These are phyloP conservation scores for Trogon melanurus DNA, from an alignment of 2,113 vertebrate genomes.

Conservation along the genomic window DNA sequence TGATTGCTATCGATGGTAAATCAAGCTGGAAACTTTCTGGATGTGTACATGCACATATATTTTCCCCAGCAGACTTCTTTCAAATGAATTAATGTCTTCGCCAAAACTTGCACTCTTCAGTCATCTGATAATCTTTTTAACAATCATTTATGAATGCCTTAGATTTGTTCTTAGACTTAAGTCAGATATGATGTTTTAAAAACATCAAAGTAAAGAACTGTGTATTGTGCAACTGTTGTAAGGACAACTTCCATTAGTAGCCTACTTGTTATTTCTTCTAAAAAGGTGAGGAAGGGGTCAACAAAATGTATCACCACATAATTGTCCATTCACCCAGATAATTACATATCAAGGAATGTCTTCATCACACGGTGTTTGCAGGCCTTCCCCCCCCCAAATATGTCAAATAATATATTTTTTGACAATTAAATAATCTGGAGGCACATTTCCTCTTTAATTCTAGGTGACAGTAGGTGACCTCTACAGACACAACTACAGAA, in stretches of 20 bases:
- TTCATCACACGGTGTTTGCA: conserved; percentile 31
- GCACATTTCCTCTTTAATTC: conserved; percentile 51
- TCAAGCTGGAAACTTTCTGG: background rate
- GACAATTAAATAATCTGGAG: conserved; percentile 52
- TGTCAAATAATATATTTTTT: conserved; percentile 46
- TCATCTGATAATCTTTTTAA: background rate
- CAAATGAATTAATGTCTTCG: background rate
- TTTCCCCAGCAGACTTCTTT: background rate
- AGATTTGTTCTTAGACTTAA: background rate
- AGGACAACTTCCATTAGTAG: background rate
- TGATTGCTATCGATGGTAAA: background rate
- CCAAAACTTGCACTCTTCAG: background rate
- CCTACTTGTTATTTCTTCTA: background rate
- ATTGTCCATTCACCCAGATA: conserved; percentile 35
- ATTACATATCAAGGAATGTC: conserved; percentile 33
- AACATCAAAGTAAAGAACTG: background rate
- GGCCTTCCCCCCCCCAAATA: background rate
- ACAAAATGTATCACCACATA: background rate
- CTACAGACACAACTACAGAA: background rate
- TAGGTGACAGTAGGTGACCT: conserved; percentile 65
- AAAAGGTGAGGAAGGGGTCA: conserved; percentile 15
- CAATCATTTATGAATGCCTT: background rate
- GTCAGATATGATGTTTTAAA: background rate
- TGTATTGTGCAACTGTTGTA: background rate
- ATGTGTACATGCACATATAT: background rate